Evolutionary conservation across 1,140 invertebrate genomes (phyloP).

Genomic region (Marisa cornuarietis): DNA sequence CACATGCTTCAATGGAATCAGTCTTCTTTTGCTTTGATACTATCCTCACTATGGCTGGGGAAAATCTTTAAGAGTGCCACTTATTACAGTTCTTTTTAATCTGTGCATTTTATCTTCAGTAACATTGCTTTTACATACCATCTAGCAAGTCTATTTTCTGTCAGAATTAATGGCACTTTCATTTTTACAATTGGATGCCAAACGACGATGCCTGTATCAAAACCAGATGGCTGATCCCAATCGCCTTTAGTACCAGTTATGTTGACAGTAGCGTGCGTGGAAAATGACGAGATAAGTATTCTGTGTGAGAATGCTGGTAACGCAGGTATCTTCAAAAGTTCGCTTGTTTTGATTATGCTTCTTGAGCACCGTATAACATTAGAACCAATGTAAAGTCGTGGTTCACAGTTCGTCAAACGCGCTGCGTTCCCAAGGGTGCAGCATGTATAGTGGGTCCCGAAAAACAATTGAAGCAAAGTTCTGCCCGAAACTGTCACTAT

Average conservation of each 20-base stretch:
- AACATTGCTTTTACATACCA: conserved; percentile 43
- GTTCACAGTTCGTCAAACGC: no score
- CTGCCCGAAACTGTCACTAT: no score
- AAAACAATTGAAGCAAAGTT: no score
- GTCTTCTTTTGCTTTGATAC: no score
- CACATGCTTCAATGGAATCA: no score
- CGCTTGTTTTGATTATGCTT: no score
- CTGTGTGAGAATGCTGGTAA: neutral
- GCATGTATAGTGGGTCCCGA: no score
- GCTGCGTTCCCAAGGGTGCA: no score
- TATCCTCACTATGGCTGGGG: no score
- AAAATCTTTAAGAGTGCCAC: no score
- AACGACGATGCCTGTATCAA: conserved; percentile 53
- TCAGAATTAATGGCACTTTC: conserved; percentile 57
- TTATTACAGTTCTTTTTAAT: neutral
- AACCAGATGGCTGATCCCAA: conserved; percentile 54
- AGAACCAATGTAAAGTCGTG: no score
- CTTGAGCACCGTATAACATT: no score
- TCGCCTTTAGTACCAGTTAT: conserved; percentile 3
- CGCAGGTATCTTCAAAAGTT: neutral
- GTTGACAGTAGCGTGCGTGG: neutral
- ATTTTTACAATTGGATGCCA: conserved; percentile 55
- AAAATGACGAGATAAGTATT: neutral
- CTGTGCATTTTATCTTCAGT: neutral
- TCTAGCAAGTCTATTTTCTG: conserved; percentile 37